Evolutionary conservation across 2,797 vertebrate genomes (phyloP), one percentile per base, ranked within the genome.

Genomic region (Pyrocephalus nanus): DNA sequence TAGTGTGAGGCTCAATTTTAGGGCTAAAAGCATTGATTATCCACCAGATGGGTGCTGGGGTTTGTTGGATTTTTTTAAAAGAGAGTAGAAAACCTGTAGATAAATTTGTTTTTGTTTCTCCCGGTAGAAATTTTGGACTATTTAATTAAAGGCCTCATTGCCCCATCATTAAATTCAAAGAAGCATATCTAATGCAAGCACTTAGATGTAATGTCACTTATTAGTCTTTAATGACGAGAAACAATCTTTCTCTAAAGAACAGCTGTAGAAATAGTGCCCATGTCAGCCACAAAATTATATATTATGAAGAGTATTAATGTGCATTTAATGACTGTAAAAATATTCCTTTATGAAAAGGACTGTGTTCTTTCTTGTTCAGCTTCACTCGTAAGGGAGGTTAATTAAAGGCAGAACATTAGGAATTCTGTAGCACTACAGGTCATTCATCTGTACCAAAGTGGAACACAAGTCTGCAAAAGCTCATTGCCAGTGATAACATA

Each of bases 71-170:
- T 47, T 23, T 43, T 30, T 22, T 53, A 19, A 8, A 1, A 30
- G 51, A 30, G 42, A 43, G 70, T 81, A 64, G 43, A 75, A 96
- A 96, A 96, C 81, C 94, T 62, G 93, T 60, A 96, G 96, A 98
- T 96, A 95, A 97, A 98, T 97, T 98, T 98, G 96, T 97, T 98
- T 96, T 98, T 98, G 97, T 98, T 98, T 98, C 98, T 98, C 98
- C 97, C 97, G 81, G 92, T 94, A 97, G 98, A 98, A 97, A 96
- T 95, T 98, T 98, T 97, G 97, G 97, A 97, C 97, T 97, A 97
- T 98, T 98, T 98, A 98, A 98, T 98, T 98, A 98, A 98, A 98
- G 97, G 98, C 98, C 98, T 98, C 98, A 98, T 98, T 98, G 98
- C 97, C 97, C 97, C 97, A 98, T 98, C 98, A 96, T 98, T 98